Evolutionary conservation across 2,113 vertebrate species (phyloP), one percentile per base, ranked within the genome.

Genomic region (Colaptes auratus): DNA sequence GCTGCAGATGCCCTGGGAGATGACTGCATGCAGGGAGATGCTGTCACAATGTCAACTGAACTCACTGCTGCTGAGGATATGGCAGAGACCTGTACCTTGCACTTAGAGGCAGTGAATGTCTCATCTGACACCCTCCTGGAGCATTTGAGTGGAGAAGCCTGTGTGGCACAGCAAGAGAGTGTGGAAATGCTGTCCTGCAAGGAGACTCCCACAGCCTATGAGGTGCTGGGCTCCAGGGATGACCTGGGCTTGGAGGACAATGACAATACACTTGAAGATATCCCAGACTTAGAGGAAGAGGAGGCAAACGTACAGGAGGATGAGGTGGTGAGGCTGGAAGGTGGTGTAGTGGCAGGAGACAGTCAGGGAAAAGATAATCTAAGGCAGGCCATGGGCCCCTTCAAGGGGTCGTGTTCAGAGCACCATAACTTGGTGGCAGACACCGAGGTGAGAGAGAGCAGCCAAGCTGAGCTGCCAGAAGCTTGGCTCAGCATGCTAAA

Each of bases 31-130:
- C 89, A 80, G n/a, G 53, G 73, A 36, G 17, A n/a, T 6, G 7
- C 86, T 66, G 56, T 77, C 11, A 10, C 36, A 65, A 78, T 44
- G 46, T 88, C 63, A 8, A 0, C 70, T 44, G 75, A 82, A 18
- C 31, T 94, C 2, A 1, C 61, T 35, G 59, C 92, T 84, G 70
- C 95, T 20, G 74, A 74, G n/a, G 72, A 84, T 7, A 30, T 46
- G 4, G 72, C 73, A 5, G 93, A 94, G 36, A 80, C 85, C 89
- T 98, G 98, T 86, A 96, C 96, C 0, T 91, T 98, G 56, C 97
- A 97, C 48, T 91, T 98, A 9, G 97, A 98, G 86, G 65, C 96
- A 8, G 86, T 98, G 52, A 88, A 94, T 0, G 94, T 96, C 74
- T 76, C 94, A 0, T 88, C 94, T 19, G 97, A 97, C 12, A 83